phyloP scores from a whole-genome alignment of 1,140 invertebrate genomes.

The Tetramorium alpestre region DNA sequence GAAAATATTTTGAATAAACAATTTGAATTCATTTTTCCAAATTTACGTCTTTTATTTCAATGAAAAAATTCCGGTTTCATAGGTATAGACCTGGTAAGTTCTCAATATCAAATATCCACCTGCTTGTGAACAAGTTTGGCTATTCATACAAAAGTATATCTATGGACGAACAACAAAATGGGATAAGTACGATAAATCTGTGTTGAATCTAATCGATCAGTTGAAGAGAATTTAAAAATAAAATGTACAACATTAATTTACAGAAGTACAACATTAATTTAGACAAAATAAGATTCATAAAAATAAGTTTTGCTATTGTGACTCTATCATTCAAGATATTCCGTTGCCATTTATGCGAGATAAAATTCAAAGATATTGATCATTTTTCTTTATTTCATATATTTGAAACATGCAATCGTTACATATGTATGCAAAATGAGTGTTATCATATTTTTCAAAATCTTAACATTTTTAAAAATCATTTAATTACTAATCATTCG shows the following conservation, averaged over 20 bases:
- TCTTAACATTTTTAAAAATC: not conserved
- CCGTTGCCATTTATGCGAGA: constrained; percentile 6
- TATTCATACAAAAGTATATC: constrained; percentile 7
- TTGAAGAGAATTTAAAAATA: too few relatives aligned
- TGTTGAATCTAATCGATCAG: not conserved
- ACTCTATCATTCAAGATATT: not conserved
- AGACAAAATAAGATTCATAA: too few relatives aligned
- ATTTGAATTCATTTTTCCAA: too few relatives aligned
- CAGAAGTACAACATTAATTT: too few relatives aligned
- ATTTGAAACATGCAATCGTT: not conserved
- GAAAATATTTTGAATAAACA: too few relatives aligned
- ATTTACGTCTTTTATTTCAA: too few relatives aligned
- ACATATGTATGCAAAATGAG: not conserved
- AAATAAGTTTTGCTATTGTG: not conserved
- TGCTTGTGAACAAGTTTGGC: not conserved
- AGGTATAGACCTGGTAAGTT: not conserved
- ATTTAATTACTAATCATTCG: not conserved
- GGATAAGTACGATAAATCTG: not conserved
- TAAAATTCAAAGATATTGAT: not conserved
- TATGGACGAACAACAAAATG: not conserved
- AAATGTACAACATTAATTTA: too few relatives aligned
- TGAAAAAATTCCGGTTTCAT: too few relatives aligned
- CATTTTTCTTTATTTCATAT: constrained; percentile 8
- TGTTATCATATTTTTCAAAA: not conserved
- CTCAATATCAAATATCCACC: not conserved